phyloP scores from a whole-genome alignment of 2,797 vertebrate genomes.

The Lacerta agilis region DNA sequence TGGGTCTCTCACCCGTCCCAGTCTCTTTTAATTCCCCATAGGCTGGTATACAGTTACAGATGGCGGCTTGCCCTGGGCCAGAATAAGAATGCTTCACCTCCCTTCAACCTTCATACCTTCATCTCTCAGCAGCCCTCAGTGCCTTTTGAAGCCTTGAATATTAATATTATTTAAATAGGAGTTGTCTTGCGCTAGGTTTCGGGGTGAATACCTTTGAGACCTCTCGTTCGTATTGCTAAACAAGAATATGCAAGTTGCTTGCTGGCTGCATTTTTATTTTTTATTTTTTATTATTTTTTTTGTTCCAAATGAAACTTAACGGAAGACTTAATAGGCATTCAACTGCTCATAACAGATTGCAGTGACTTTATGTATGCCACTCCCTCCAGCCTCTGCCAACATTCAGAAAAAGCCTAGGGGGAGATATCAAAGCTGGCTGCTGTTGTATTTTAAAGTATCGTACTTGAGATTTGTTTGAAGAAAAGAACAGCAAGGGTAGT shows the following conservation, averaged over 20 bases:
- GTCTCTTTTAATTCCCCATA: background rate
- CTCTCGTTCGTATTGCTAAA: conserved; percentile 44
- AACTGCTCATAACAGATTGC: conserved; percentile 50
- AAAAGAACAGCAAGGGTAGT: conserved; percentile 25
- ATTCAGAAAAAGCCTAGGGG: conserved; percentile 18
- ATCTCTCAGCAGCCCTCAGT: conserved; percentile 16
- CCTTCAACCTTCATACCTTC: conserved; percentile 16
- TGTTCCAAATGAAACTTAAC: conserved; percentile 47
- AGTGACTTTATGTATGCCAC: background rate
- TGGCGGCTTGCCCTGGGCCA: background rate
- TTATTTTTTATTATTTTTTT: conserved; percentile 9
- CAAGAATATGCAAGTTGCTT: conserved; percentile 44
- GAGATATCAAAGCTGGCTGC: background rate
- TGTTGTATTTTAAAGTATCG: conserved; percentile 15
- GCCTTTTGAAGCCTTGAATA: conserved; percentile 35
- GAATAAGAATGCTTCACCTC: conserved; percentile 13
- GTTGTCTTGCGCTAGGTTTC: conserved; percentile 20
- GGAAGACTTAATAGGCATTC: conserved; percentile 40
- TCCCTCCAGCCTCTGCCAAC: background rate
- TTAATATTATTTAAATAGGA: background rate
- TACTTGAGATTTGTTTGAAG: conserved; percentile 15
- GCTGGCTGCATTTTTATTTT: conserved; percentile 27
- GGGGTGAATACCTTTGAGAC: conserved; percentile 26
- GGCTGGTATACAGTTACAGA: conserved; percentile 37
- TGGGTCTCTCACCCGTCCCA: background rate